Conservation (phyloP, 2,113 vertebrate genomes). For the Tachysurus fulvidraco region DNA sequence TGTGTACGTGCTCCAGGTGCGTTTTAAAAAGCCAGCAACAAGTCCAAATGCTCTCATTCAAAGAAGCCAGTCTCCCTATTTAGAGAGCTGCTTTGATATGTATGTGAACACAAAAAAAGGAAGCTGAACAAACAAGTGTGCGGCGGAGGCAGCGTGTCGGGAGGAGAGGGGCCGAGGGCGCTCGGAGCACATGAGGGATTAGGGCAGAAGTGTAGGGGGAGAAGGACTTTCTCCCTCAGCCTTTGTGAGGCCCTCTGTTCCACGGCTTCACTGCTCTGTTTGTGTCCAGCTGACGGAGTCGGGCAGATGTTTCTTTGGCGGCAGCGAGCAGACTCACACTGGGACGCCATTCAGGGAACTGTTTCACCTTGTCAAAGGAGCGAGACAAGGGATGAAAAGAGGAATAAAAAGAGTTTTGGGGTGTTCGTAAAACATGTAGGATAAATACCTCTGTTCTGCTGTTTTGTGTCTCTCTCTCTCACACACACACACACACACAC, state of each 20-base stretch:
- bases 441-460: conserved; percentile 27
- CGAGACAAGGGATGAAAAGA: conserved; percentile 24
- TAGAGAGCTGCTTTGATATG: conserved; percentile 70
- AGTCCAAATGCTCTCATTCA: conserved; percentile 59
- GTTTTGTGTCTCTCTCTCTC: background rate
- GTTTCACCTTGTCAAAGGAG: conserved; percentile 60
- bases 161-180: conserved; percentile 46
- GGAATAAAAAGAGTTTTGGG: conserved; percentile 40
- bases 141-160: conserved; percentile 30
- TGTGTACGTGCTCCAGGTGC: conserved; percentile 68
- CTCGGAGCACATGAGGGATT: conserved; percentile 57
- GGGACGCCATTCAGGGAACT: conserved; percentile 57
- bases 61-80: conserved; percentile 67
- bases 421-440: background rate
- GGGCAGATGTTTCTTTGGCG: conserved; percentile 66
- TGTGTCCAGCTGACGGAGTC: conserved; percentile 53
- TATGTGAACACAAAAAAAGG: conserved; percentile 53
- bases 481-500: background rate
- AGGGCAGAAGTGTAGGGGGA: conserved; percentile 51
- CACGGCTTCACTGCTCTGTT: conserved; percentile 57
- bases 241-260: conserved; percentile 61
- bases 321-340: conserved; percentile 47
- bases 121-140: conserved; percentile 68
- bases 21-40: conserved; percentile 64
- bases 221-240: conserved; percentile 43